Evolutionary conservation across 2,888 invertebrate genomes (phyloP).

Genomic region (Apamea sordens): DNA sequence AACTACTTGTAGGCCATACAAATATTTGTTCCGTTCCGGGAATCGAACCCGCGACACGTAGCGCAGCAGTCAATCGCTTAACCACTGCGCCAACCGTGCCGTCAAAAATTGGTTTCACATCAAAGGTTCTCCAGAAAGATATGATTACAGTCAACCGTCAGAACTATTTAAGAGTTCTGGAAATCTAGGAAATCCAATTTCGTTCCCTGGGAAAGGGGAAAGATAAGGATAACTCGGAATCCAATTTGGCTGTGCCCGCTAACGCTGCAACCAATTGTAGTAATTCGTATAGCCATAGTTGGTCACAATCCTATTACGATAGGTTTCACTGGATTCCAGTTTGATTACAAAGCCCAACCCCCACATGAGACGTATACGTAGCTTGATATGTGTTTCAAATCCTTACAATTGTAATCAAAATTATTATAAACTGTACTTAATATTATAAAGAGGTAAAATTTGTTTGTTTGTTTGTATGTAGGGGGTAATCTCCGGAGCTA

Average conservation of each 20-base stretch:
- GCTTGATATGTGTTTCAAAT: neutral
- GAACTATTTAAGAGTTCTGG: neutral
- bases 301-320: conserved; percentile 2
- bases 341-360: neutral
- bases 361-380: no score
- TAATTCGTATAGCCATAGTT: conserved; percentile 7
- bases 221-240: conserved; percentile 9
- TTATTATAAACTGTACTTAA: neutral
- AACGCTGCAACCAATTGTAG: conserved; percentile 10
- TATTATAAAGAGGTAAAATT: no score
- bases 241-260: conserved; percentile 18
- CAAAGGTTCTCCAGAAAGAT: neutral
- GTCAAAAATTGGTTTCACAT: conserved; percentile 1
- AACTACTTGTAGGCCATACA: no score
- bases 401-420: neutral
- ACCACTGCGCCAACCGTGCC: no score
- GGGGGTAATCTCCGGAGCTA: no score
- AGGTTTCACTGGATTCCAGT: neutral
- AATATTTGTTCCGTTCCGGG: no score
- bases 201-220: neutral
- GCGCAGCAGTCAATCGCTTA: no score
- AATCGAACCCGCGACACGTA: no score
- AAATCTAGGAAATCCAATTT: conserved; percentile 33
- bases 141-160: neutral
- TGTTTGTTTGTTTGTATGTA: no score